These are phyloP conservation scores for Capra hircus DNA, from an alignment of 2,113 vertebrate species.

Conservation along the genomic window DNA sequence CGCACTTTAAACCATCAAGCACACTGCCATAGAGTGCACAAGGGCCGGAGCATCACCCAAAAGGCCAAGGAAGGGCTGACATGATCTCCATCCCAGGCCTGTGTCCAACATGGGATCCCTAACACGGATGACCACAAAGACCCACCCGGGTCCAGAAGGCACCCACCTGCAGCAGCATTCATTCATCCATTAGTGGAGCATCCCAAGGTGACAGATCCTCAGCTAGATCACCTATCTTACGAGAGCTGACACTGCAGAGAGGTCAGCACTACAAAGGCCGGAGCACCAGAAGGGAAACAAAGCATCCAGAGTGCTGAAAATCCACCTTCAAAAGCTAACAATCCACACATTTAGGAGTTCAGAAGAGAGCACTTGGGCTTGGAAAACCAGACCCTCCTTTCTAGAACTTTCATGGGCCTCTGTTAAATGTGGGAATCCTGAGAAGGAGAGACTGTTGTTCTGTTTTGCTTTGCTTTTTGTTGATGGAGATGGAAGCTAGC, in stretches of 20 bases:
- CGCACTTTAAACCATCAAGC: not conserved
- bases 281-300: not conserved
- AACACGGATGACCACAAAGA: not conserved
- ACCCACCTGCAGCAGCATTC: not conserved
- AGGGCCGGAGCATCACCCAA: not conserved
- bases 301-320: not conserved
- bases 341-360: not conserved
- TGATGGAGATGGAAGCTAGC: not conserved
- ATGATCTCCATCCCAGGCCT: not conserved
- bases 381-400: not conserved
- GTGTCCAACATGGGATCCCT: not conserved
- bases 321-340: not conserved
- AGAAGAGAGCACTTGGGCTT: not conserved
- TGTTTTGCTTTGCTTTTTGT: not conserved
- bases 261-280: not conserved
- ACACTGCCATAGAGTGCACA: not conserved
- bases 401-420: not conserved
- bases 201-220: not conserved
- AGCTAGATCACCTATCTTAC: not conserved
- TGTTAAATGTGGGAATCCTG: not conserved
- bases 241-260: not conserved
- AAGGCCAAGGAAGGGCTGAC: not conserved
- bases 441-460: not conserved
- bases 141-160: not conserved
- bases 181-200: not conserved